Base-by-base conservation (phyloP, 2,888 invertebrate species). In the Conistra vaccinii region DNA sequence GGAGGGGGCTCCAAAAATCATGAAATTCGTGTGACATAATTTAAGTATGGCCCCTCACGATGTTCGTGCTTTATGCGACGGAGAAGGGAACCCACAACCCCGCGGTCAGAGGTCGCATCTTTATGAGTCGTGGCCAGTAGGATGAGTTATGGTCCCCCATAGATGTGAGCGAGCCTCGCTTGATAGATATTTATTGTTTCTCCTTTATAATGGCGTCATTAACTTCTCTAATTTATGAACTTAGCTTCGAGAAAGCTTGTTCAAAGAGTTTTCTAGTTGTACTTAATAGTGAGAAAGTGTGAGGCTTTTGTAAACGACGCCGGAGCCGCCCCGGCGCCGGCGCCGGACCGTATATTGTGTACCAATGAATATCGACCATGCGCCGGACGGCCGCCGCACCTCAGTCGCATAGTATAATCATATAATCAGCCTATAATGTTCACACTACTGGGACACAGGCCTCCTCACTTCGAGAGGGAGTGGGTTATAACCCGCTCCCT, bases 81-180 rank as follows among this genome's bases (percentile, higher is more conserved):
- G 80, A 73, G 85, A 85, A 80, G 73, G 77, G 78, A 85, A 86
- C 86, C 78, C 79, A 77, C 87, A 85, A 88, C 89, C 88, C 86
- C 66, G 79, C 80, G 90, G 90, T 90, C 89, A 90, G 72, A 91
- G 91, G 90, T 90, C 87, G 78, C 78, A 81, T 85, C 87, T 91
- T 92, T 91, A 91, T 86, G 90, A 90, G 86, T 79, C 85, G 85
- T 84, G 89, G 85, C 86, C 84, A 81, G 80, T 82, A 73, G 62
- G 76, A 87, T 89, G 89, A 89, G 81, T 82, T 88, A 90, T 78
- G 68, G 70, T 69, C 70, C 39, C 51, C 65, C 70, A 78, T 78
- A 67, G 67, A 79, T 66, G 66, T 69, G 65, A 82, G 72, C 78
- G 74, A 73, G 69, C 45, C 48, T 57, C 14, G 17, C 67, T 69